Conservation (phyloP, 2,113 vertebrate species). For the Thunnus thynnus region DNA sequence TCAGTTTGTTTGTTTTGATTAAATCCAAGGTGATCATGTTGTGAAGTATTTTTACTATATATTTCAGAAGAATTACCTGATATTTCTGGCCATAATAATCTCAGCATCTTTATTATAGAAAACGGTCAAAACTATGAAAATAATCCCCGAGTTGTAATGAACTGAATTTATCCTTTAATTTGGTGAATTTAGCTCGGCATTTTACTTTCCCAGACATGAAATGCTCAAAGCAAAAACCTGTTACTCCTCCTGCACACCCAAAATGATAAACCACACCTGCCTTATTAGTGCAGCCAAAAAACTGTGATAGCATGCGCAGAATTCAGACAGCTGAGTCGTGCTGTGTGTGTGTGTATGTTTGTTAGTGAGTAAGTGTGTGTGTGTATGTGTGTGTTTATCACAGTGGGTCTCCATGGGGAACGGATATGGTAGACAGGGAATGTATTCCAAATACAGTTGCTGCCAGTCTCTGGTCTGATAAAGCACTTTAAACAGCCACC, state of each 20-base stretch:
- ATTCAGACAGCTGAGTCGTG: slow-evolving; percentile 22
- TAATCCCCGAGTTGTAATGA: too few species aligned
- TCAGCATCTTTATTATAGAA: too few species aligned
- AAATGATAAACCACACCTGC: slow-evolving; percentile 5
- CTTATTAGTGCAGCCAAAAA: slow-evolving; percentile 26
- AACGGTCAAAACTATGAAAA: too few species aligned
- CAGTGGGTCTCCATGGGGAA: slow-evolving; percentile 60
- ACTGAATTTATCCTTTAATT: background rate
- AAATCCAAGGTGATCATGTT: too few species aligned
- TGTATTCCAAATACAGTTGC: slow-evolving; percentile 63
- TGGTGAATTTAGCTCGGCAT: background rate
- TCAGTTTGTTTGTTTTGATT: too few species aligned
- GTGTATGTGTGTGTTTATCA: slow-evolving; percentile 41
- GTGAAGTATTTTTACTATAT: too few species aligned
- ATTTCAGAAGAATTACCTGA: too few species aligned
- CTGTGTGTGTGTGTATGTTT: background rate
- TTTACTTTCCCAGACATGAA: background rate
- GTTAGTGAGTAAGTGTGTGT: slow-evolving; percentile 18
- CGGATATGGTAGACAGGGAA: slow-evolving; percentile 62
- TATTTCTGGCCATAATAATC: too few species aligned
- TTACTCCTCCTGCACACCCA: background rate
- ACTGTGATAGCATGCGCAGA: slow-evolving; percentile 12
- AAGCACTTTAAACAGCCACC: slow-evolving; percentile 50
- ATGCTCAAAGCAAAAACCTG: background rate
- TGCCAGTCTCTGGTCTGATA: slow-evolving; percentile 59